Percentiles rank a stretch among this genome's conserved stretches.
phyloP scores from a whole-genome alignment of 2,113 vertebrate genomes.

The Actenoides hombroni region DNA sequence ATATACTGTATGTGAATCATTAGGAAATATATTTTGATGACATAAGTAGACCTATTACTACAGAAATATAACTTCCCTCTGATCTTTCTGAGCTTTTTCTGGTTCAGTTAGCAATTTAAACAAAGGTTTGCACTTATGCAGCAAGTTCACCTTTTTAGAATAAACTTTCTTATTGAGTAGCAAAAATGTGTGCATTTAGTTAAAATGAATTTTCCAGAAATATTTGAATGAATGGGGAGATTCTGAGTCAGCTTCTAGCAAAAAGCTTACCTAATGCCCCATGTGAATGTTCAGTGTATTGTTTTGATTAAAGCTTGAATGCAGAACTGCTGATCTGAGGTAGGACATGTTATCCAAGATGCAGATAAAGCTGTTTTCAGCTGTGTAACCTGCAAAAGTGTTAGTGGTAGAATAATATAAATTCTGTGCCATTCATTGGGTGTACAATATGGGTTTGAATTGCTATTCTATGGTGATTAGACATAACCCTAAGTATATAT shows the following conservation, averaged over 20 bases:
- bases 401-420: not conserved
- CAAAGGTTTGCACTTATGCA: not conserved
- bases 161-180: not conserved
- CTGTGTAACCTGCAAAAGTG: not conserved
- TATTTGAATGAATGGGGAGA: not conserved
- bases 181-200: not conserved
- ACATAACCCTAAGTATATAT: not conserved
- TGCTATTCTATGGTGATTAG: not conserved
- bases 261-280: slow-evolving; percentile 6
- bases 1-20: not conserved
- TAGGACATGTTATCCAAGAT: not conserved
- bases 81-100: not conserved
- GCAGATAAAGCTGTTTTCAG: slow-evolving; percentile 3
- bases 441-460: not conserved
- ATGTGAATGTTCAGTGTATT: slow-evolving; percentile 14
- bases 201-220: slow-evolving; percentile 36
- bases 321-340: slow-evolving; percentile 41
- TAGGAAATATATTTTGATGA: not conserved
- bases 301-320: slow-evolving; percentile 43
- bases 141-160: not conserved
- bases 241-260: slow-evolving; percentile 41
- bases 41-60: not conserved
- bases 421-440: not conserved
- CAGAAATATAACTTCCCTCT: not conserved
- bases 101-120: not conserved